Percentiles rank a stretch among this genome's conserved stretches.
phyloP scores from a whole-genome alignment of 2,113 vertebrate genomes.

The Emydura subglobosa region DNA sequence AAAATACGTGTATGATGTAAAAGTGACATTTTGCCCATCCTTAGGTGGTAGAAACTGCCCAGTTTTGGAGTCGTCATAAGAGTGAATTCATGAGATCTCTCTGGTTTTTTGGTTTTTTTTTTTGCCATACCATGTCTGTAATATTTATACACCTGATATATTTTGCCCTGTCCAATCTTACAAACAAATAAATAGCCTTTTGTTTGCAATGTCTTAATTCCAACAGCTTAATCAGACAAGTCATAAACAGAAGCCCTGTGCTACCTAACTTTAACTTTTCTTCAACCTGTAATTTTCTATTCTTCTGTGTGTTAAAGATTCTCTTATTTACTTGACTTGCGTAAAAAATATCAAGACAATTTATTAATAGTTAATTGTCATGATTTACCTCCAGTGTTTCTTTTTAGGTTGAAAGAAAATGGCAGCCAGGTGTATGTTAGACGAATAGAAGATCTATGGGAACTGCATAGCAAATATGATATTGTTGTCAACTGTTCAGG shows the following conservation, averaged over 20 bases:
- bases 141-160: neutral
- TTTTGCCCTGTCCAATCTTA: neutral
- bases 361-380: neutral
- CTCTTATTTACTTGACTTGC: neutral
- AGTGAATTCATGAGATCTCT: neutral
- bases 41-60: neutral
- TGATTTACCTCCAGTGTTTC: constrained; percentile 16
- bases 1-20: neutral
- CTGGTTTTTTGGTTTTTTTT: neutral
- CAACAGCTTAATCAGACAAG: neutral
- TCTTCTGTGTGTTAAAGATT: neutral
- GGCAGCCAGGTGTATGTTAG: constrained; percentile 79
- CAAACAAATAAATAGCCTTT: neutral
- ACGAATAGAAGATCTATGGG: constrained; percentile 83
- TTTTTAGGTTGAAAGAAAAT: constrained; percentile 77
- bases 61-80: neutral
- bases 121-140: neutral
- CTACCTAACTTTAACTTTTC: neutral
- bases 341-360: neutral
- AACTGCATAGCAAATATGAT: constrained; percentile 82
- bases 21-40: neutral
- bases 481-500: constrained; percentile 91
- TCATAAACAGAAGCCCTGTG: neutral
- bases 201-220: neutral
- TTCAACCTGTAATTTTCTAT: neutral